Evolutionary conservation across 2,113 vertebrate species (phyloP), one percentile per base, ranked within the genome.

Genomic region (Carassius auratus): DNA sequence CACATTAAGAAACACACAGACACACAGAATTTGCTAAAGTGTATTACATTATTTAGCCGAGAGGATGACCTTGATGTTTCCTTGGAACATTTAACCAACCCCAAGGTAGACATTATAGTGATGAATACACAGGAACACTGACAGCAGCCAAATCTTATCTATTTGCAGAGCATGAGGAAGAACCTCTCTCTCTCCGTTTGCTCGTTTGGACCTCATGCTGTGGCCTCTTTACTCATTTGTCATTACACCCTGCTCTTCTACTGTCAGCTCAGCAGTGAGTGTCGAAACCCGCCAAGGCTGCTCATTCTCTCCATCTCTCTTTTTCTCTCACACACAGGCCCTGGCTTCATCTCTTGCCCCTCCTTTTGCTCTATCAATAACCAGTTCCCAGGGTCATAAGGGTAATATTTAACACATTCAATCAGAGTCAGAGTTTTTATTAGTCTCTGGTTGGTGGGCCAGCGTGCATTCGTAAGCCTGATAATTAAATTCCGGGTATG

Each of bases 31-130:
- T 92, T 90, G 85, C 86, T 87, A 85, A 92, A 92, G 92, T 94
- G 93, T 93, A 92, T 95, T 91, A 90, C 88, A 85, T 94, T 92
- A 93, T 93, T 89, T 92, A 92, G 89, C 90, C 89, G 86, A 88
- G 75, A 62, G 88, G 89, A 91, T 95, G 94, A 95, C 95, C 94
- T 95, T 94, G 94, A 93, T 93, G 91, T 93, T 94, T 94, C 94
- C 92, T 94, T 93, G 94, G 92, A 94, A 94, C 93, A 93, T 94
- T 95, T 94, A 94, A 94, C 93, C 91, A 94, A 94, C 93, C 94
- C 94, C 94, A 94, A 93, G 94, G 94, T 94, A 92, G 90, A 93
- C 89, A 94, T 95, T 94, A 95, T 90, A 88, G 87, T 94, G 93
- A 93, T 94, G 91, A 94, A 94, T 95, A 92, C 93, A 92, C 87